These are phyloP conservation scores for Phoenicopterus ruber DNA, from an alignment of 2,113 vertebrate genomes.

Conservation along the genomic window DNA sequence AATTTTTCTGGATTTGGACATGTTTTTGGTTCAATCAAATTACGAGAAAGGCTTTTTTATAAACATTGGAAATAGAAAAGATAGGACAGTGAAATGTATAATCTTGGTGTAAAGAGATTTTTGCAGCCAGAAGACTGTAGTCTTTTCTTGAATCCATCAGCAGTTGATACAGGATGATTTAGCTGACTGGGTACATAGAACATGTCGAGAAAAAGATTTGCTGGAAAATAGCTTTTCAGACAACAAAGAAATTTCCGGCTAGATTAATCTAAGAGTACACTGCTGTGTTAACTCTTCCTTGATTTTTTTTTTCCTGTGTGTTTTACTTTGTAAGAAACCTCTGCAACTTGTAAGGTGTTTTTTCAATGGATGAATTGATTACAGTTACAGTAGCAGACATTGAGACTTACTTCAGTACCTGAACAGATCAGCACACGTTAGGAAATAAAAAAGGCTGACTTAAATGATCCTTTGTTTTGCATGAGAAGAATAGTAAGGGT, in stretches of 20 bases:
- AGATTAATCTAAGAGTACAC: not conserved
- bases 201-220: not conserved
- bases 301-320: not conserved
- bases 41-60: not conserved
- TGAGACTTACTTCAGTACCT: not conserved
- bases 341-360: not conserved
- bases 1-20: not conserved
- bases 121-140: not conserved
- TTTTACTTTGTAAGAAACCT: not conserved
- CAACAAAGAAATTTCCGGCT: not conserved
- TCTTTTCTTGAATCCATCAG: not conserved
- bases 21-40: not conserved
- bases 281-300: not conserved
- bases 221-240: not conserved
- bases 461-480: not conserved
- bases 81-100: not conserved
- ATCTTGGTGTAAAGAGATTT: not conserved
- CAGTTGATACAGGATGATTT: not conserved
- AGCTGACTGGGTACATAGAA: not conserved
- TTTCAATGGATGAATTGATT: not conserved
- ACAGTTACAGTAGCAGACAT: not conserved
- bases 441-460: not conserved
- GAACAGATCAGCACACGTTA: not conserved
- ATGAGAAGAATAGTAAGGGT: not conserved
- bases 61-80: not conserved